A percentile compares a stretch with the other conserved stretches of the same genome.
These are phyloP conservation scores for Parazoanthus atlanticus DNA, from an alignment of 92 coral and sea anemone species.

Conservation along the genomic window DNA sequence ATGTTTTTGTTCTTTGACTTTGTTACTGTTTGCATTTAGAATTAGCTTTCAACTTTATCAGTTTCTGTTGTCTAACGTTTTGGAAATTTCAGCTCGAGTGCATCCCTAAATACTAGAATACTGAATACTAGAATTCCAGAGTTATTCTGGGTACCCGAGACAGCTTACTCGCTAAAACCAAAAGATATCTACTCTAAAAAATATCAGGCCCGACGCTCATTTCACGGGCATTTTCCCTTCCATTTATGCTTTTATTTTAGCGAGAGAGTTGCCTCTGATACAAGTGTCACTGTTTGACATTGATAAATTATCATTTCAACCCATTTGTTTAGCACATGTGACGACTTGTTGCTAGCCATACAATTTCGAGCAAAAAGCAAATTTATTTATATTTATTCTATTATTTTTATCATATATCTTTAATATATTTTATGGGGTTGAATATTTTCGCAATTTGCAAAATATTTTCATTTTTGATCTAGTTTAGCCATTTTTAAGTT, in stretches of 20 bases:
- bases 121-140: constrained; percentile 10
- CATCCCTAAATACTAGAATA: background rate
- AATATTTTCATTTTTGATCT: background rate
- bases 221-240: constrained; percentile 4
- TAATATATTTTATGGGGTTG: constrained; percentile 3
- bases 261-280: constrained; percentile 18
- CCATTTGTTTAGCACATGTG: constrained; percentile 12
- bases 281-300: constrained; percentile 7
- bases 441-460: background rate
- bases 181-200: background rate
- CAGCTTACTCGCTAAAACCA: constrained; percentile 5
- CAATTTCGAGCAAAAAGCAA: background rate
- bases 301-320: constrained; percentile 8
- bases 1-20: constrained; percentile 2
- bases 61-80: background rate
- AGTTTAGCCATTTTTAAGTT: background rate
- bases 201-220: background rate
- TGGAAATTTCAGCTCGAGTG: background rate
- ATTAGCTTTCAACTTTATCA: background rate
- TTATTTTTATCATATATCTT: background rate
- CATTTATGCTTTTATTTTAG: constrained; percentile 16
- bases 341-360: constrained; percentile 2
- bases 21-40: constrained; percentile 28
- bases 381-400: background rate
- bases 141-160: background rate